Evolutionary conservation across 2,888 invertebrate species (phyloP), one percentile per base, ranked within the genome.

Genomic region (Eristalis pertinax): DNA sequence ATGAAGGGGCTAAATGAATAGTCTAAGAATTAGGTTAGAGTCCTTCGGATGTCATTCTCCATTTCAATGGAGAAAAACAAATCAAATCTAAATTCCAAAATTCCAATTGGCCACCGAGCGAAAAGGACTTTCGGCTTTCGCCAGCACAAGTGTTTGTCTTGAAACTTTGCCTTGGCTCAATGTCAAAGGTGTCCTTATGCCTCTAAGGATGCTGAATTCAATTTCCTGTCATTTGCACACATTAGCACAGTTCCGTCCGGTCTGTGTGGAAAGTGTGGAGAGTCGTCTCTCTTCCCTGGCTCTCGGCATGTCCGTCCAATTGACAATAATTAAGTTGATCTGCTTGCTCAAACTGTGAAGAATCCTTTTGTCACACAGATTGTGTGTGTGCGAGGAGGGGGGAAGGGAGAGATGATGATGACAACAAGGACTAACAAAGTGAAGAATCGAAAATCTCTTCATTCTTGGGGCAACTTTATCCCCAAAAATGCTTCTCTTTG

Each of bases 281-380:
- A 22, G 38, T 24, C 11, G 22, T n/a, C 22, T n/a, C 26, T 10
- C 38, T n/a, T 32, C 43, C 24, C 65, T 63, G 22, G 13, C 32
- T 41, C 50, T 62, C 43, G 15, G 43, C 60, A 35, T 56, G 35
- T 43, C 38, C 60, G 41, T 19, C 67, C 60, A 32, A 41, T 77
- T 35, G 24, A 19, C 43, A 56, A 77, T 70, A 77, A 77, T 70
- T 77, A 50, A 77, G 63, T 77, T 70, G 69, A 70, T 64, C 63
- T 70, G 38, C 19, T 62, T 68, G 50, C 22, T 19, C 32, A 68
- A 68, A 62, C 68, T 58, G 50, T 19, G 19, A 32, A 29, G 77
- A 32, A 69, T 69, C 35, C 62, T 38, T 26, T 29, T 50, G 50
- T 38, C 7, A 24, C 22, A 38, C 35, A 15, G 1, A 15, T 2